Percentiles rank a stretch among this genome's conserved stretches.
phyloP scores from a whole-genome alignment of 2,888 invertebrate genomes.

The Sericinus montela region DNA sequence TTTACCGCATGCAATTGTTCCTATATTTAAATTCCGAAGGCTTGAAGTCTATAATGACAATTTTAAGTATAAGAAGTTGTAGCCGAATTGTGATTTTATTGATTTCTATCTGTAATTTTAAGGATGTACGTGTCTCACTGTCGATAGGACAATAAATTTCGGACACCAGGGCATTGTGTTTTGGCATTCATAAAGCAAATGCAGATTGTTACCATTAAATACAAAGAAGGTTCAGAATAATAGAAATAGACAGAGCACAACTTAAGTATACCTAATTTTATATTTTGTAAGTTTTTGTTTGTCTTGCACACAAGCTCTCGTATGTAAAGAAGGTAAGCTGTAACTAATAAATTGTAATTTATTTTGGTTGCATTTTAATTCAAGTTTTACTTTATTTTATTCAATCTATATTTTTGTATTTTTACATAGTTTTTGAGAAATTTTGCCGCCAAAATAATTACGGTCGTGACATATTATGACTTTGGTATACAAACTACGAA shows the following conservation, averaged over 20 bases:
- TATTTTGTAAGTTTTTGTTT: no score
- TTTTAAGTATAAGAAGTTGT: neutral
- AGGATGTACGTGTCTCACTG: neutral
- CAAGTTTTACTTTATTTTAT: no score
- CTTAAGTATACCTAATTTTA: no score
- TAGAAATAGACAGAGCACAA: no score
- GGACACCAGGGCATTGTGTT: neutral
- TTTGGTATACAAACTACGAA: no score
- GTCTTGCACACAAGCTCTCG: neutral
- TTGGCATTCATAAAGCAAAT: neutral
- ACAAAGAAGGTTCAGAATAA: no score
- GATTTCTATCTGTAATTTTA: neutral
- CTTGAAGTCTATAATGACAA: neutral
- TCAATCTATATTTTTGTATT: no score
- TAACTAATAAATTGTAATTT: neutral
- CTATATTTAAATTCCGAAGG: constrained; percentile 7
- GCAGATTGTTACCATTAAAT: no score
- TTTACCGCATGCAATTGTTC: constrained; percentile 10
- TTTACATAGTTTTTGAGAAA: no score
- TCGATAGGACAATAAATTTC: constrained; percentile 1
- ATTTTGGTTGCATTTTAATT: constrained; percentile 1
- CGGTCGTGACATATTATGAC: no score
- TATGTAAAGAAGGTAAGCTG: neutral
- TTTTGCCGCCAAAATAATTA: no score
- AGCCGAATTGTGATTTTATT: neutral